phyloP scores from a whole-genome alignment of 2,888 invertebrate genomes.

The Phlogophora meticulosa region DNA sequence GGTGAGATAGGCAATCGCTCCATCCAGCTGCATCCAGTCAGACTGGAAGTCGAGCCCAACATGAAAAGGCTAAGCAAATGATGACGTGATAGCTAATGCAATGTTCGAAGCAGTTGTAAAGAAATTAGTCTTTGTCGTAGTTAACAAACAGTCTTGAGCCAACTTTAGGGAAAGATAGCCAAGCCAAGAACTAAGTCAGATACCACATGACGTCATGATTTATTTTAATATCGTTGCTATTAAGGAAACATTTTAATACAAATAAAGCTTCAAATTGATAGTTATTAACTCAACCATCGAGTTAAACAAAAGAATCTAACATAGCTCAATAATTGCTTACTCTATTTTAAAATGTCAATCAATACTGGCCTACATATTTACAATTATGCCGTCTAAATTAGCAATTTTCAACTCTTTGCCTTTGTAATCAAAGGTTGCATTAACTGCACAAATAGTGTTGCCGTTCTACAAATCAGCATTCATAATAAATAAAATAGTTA shows the following conservation, averaged over 20 bases:
- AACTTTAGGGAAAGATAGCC: background rate
- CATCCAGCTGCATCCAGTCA: too few relatives aligned
- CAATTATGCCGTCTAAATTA: conserved; percentile 23
- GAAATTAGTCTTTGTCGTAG: too few relatives aligned
- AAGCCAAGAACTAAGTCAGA: background rate
- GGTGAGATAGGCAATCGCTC: too few relatives aligned
- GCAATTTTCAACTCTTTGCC: conserved; percentile 68
- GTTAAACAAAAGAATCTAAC: conserved; percentile 73
- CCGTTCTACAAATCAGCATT: conserved; percentile 77
- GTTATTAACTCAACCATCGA: conserved; percentile 25
- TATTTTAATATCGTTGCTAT: background rate
- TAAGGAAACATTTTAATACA: background rate
- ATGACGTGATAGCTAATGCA: too few relatives aligned
- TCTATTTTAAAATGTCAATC: conserved; percentile 77
- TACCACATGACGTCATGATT: background rate
- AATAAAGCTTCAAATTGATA: conserved; percentile 21
- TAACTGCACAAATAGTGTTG: conserved; percentile 62
- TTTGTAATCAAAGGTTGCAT: conserved; percentile 62
- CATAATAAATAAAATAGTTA: conserved; percentile 73
- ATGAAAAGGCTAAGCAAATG: too few relatives aligned
- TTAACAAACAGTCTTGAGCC: too few relatives aligned
- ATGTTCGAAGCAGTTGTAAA: too few relatives aligned
- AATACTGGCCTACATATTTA: conserved; percentile 66
- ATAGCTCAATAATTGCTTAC: conserved; percentile 63
- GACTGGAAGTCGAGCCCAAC: too few relatives aligned